Evolutionary conservation across 1,140 invertebrate species (phyloP).

Genomic region (Leptinotarsa lineolata): DNA sequence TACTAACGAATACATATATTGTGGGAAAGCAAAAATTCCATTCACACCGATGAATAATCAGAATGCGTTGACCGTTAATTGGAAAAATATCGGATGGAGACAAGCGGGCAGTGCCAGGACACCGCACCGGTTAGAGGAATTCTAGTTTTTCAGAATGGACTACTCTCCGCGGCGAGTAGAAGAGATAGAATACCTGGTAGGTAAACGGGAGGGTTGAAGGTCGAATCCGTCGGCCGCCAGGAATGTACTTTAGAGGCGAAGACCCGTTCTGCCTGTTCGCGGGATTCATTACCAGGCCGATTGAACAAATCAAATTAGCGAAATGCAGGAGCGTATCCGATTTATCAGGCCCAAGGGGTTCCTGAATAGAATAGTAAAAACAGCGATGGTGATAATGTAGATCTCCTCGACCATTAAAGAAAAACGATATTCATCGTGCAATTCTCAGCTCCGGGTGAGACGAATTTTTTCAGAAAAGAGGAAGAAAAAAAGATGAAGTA

Average conservation of each 20-base stretch:
- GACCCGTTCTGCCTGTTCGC: constrained; percentile 22
- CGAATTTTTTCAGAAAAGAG: too few species aligned
- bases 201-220: constrained; percentile 25
- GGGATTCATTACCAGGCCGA: constrained; percentile 21
- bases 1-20: constrained; percentile 7
- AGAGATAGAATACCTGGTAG: constrained; percentile 20
- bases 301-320: constrained; percentile 23
- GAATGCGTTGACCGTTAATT: not conserved
- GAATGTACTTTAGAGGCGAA: constrained; percentile 20
- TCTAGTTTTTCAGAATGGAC: not conserved
- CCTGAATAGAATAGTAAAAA: too few species aligned
- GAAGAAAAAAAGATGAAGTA: too few species aligned
- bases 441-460: too few species aligned
- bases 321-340: constrained; percentile 17
- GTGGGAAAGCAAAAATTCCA: constrained; percentile 2
- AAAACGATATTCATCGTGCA: too few species aligned
- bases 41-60: constrained; percentile 6
- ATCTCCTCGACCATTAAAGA: too few species aligned
- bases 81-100: not conserved
- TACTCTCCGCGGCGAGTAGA: not conserved
- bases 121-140: not conserved
- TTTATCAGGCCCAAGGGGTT: not conserved
- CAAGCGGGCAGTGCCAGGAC: not conserved
- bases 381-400: too few species aligned
- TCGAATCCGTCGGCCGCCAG: constrained; percentile 10